These are phyloP conservation scores for Entelurus aequoreus DNA, from an alignment of 2,113 vertebrate species.

Conservation along the genomic window DNA sequence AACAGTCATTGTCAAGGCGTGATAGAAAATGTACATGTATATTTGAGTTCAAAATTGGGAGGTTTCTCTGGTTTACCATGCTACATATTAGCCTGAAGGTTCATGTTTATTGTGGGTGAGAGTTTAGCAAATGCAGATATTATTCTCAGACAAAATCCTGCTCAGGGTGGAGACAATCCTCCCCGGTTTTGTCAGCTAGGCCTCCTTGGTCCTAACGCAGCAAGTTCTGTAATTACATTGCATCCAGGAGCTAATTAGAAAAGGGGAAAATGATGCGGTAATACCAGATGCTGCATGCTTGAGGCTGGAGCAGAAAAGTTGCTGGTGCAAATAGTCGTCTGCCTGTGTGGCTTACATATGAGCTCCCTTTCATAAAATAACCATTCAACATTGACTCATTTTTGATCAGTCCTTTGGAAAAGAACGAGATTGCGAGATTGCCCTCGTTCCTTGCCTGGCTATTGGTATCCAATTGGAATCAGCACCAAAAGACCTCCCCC, in stretches of 20 bases:
- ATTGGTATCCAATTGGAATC: slow-evolving; percentile 42
- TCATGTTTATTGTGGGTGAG: not conserved
- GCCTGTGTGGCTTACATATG: too few species aligned
- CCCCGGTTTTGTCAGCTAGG: slow-evolving; percentile 31
- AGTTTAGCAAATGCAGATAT: slow-evolving; percentile 7
- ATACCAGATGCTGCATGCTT: slow-evolving; percentile 58
- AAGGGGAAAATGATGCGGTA: slow-evolving; percentile 33
- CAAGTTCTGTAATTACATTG: slow-evolving; percentile 46
- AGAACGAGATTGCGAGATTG: slow-evolving; percentile 51
- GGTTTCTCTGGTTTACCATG: not conserved
- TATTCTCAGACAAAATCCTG: slow-evolving; percentile 7
- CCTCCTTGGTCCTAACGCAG: slow-evolving; percentile 49
- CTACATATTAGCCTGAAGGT: not conserved
- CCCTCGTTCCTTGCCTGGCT: slow-evolving; percentile 30
- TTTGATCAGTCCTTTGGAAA: slow-evolving; percentile 43
- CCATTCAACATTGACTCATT: not conserved
- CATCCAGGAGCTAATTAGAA: slow-evolving; percentile 54
- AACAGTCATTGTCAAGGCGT: not conserved
- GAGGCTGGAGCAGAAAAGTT: slow-evolving; percentile 39
- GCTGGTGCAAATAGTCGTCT: slow-evolving; percentile 17
- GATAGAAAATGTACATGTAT: not conserved
- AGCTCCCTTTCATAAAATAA: too few species aligned
- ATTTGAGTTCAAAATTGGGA: not conserved
- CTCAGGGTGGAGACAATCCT: slow-evolving; percentile 11
- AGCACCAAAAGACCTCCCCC: slow-evolving; percentile 36